These are phyloP conservation scores for Siniperca scherzeri DNA, from an alignment of 2,797 vertebrate species.

Conservation along the genomic window DNA sequence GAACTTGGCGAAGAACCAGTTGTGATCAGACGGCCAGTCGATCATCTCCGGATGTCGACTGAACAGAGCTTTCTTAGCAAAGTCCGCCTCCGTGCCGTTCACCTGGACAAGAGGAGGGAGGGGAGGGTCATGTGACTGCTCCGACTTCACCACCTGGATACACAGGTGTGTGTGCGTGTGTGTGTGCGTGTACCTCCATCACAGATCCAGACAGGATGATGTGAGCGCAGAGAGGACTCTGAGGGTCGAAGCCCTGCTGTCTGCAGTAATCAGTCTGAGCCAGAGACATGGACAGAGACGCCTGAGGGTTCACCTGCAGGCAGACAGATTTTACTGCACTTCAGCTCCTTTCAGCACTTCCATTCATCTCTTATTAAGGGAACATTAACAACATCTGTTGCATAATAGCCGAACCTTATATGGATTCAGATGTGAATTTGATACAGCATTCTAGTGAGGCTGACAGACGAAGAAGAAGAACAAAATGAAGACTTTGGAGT, in stretches of 20 bases:
- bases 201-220: conserved; percentile 91
- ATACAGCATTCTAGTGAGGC: too few species aligned
- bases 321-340: neutral
- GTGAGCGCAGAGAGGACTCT: conserved; percentile 95
- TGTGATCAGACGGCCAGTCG: conserved; percentile 91
- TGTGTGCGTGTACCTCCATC: conserved; percentile 90
- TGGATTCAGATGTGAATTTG: too few species aligned
- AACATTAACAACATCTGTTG: too few species aligned
- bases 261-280: conserved; percentile 93
- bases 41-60: conserved; percentile 94
- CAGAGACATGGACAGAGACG: conserved; percentile 94
- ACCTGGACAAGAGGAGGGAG: conserved; percentile 78
- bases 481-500: too few species aligned
- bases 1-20: conserved; percentile 96
- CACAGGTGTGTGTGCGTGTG: conserved; percentile 8
- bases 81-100: conserved; percentile 85
- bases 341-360: too few species aligned
- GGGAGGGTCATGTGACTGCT: conserved; percentile 17
- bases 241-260: conserved; percentile 90
- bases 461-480: too few species aligned
- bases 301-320: conserved; percentile 88
- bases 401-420: too few species aligned
- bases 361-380: too few species aligned
- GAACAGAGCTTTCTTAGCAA: conserved; percentile 91
- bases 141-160: neutral